Evolutionary conservation across 2,888 invertebrate species (phyloP).

Genomic region (Capitulum mitella): DNA sequence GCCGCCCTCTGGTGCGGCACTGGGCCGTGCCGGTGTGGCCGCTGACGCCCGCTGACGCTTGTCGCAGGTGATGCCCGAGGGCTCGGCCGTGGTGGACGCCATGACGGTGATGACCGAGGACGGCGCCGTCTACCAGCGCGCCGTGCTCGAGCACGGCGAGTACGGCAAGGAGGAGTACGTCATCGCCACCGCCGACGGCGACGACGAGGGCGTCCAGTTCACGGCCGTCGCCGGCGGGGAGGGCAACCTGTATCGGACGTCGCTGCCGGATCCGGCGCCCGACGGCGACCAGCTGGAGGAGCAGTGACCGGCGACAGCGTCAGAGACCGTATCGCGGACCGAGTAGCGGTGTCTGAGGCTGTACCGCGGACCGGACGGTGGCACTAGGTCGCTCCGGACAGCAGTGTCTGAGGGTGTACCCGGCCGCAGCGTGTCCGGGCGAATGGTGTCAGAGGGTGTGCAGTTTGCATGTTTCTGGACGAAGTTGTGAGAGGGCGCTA

Average conservation of each 20-base stretch:
- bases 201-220: not conserved
- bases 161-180: constrained; percentile 7
- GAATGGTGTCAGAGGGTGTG: no score
- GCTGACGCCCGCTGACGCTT: not conserved
- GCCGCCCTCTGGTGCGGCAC: no score
- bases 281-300: not conserved
- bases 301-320: not conserved
- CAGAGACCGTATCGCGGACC: no score
- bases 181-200: not conserved
- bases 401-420: no score
- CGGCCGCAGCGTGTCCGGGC: no score
- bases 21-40: no score
- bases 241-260: not conserved
- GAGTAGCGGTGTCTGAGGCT: no score
- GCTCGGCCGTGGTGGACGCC: constrained; percentile 30
- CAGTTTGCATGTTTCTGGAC: no score
- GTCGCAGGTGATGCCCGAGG: constrained; percentile 10
- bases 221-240: not conserved
- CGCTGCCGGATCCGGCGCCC: not conserved
- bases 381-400: no score
- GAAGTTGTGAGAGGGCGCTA: no score
- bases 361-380: no score
- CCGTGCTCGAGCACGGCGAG: not conserved
- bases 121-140: not conserved
- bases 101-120: constrained; percentile 6